Conservation (phyloP, 2,888 invertebrate species). For the Tuberolachnus salignus region DNA sequence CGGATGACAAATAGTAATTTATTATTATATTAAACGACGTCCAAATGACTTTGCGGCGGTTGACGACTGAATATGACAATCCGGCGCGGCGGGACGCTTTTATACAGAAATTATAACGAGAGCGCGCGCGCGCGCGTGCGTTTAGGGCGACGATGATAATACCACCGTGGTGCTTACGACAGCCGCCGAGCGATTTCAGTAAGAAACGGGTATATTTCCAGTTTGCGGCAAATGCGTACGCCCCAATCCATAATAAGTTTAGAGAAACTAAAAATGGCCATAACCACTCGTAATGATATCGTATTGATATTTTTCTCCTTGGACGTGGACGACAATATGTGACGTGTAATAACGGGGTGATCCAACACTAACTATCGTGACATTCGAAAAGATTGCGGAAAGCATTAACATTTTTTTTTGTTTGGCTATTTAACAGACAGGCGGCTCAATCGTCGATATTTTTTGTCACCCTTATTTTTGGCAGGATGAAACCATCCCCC, state of each 20-base stretch:
- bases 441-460: too few species aligned
- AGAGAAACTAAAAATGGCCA: constrained; percentile 29
- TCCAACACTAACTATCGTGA: too few species aligned
- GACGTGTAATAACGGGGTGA: too few species aligned
- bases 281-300: constrained; percentile 28
- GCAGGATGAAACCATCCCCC: too few species aligned
- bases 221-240: constrained; percentile 34
- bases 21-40: constrained; percentile 5
- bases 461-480: too few species aligned
- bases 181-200: constrained; percentile 19
- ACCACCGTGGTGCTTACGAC: constrained; percentile 22
- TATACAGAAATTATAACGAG: constrained; percentile 33
- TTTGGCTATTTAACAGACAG: too few species aligned
- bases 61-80: constrained; percentile 42
- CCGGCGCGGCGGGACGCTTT: constrained; percentile 8
- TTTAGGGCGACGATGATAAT: constrained; percentile 37
- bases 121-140: neutral
- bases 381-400: too few species aligned
- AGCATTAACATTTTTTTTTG: too few species aligned
- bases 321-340: neutral
- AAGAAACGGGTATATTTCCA: constrained; percentile 31
- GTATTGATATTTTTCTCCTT: too few species aligned
- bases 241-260: constrained; percentile 36
- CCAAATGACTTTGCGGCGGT: neutral
- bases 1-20: neutral